Evolutionary conservation across 2,113 vertebrate species (phyloP), one percentile per base, ranked within the genome.

Genomic region (Charina bottae): DNA sequence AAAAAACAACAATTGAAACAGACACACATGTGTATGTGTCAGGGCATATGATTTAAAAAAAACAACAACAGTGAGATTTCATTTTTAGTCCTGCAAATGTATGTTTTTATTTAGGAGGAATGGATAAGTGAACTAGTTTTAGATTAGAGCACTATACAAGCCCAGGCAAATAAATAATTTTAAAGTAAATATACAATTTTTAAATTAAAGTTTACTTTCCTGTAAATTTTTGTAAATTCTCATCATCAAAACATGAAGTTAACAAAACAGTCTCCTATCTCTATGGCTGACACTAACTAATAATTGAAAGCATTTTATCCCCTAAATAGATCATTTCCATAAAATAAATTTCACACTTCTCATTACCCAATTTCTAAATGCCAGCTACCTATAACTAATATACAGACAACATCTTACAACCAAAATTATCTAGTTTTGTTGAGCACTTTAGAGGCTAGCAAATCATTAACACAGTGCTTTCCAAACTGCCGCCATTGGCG

Each of bases 1-100:
- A 92, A 96, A 64, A 56, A n/a, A n/a, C n/a, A n/a, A 62, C 88
- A 95, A 94, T 60, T 93, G 92, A 93, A 9, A 1, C 92, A 28
- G 84, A 89, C 37, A 0, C 0, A 0, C 92, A 87, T 42, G 42
- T 42, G 42, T 42, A 42, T 42, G 3, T 42, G 42, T 42, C 42
- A 2, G 42, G 2, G 42, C 3, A 42, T 42, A 42, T n/a, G 28
- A 49, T 17, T 13, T 78, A 37, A 58, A 87, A 90, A 88, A 42
- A 42, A 42, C 42, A n/a, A n/a, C 42, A n/a, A 10, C 46, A 17
- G 84, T 24, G 83, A 83, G 94, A 88, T 83, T n/a, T 13, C 68
- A 1, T 37, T 83, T 88, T 17, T 84, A 83, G 11, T 46, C 17
- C 17, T 86, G 92, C 93, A 89, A 93, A 89, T 37, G 89, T 93